These are phyloP conservation scores for Orchesella cincta DNA, from an alignment of 1,140 invertebrate species.

Conservation along the genomic window DNA sequence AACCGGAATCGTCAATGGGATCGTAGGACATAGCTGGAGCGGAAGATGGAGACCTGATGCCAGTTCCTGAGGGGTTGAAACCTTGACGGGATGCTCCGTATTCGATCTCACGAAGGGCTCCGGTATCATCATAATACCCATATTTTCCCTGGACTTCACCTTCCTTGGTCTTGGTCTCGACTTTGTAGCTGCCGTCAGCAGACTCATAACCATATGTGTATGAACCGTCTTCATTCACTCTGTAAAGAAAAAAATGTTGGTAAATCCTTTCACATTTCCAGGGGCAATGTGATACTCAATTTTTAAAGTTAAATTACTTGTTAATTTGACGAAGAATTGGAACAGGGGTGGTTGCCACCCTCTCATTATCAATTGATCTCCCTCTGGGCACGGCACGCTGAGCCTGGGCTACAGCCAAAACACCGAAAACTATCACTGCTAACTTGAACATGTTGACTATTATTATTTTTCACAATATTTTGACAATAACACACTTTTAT, in stretches of 20 bases:
- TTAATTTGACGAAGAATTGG: conserved; percentile 81
- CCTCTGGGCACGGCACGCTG: conserved; percentile 3
- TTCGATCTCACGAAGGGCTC: conserved; percentile 72
- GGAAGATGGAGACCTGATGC: conserved; percentile 73
- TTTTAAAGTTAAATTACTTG: conserved; percentile 42
- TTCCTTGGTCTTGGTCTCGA: conserved; percentile 71
- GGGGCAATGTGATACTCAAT: not conserved
- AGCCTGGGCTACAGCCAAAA: conserved; percentile 29
- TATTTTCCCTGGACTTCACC: conserved; percentile 81
- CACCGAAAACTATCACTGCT: not conserved
- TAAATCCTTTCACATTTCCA: not conserved
- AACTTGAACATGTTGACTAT: not conserved
- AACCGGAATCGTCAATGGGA: conserved; percentile 23
- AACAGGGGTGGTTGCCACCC: conserved; percentile 62
- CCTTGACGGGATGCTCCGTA: conserved; percentile 76
- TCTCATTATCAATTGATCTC: not conserved
- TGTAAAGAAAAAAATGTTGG: conserved; percentile 39
- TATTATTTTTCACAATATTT: not conserved
- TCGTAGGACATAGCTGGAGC: not conserved
- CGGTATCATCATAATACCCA: conserved; percentile 76
- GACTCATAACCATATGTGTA: conserved; percentile 78
- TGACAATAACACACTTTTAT: not conserved
- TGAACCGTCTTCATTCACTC: conserved; percentile 80
- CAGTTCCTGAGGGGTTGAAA: conserved; percentile 74
- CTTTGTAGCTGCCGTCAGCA: conserved; percentile 88